These are phyloP conservation scores for Ctenosaura bakeri DNA, from an alignment of 2,797 vertebrate genomes.

Conservation along the genomic window DNA sequence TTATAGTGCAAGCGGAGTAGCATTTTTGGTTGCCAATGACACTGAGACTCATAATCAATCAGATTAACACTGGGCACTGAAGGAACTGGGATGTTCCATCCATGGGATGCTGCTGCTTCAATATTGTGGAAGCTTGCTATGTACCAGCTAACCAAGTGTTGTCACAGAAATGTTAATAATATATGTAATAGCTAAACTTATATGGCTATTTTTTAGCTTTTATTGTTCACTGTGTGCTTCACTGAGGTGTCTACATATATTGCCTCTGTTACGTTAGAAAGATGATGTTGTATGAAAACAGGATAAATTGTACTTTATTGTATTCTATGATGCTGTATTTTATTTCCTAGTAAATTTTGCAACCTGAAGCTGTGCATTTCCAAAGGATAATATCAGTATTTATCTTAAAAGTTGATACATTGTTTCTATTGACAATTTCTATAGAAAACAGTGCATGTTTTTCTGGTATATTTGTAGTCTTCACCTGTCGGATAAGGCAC, in stretches of 20 bases:
- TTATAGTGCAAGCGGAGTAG: background rate
- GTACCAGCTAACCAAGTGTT: background rate
- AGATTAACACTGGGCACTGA: background rate
- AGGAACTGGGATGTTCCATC: background rate
- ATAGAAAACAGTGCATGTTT: background rate
- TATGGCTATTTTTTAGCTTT: background rate
- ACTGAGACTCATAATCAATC: background rate
- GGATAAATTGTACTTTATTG: background rate
- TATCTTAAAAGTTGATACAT: conserved; percentile 20
- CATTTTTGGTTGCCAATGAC: background rate
- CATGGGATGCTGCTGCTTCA: conserved; percentile 27
- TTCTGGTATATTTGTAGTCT: conserved; percentile 11
- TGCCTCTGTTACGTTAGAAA: background rate
- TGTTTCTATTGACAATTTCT: background rate
- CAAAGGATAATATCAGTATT: conserved; percentile 7
- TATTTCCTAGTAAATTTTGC: background rate
- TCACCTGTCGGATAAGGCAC: conserved; percentile 20
- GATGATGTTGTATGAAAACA: background rate
- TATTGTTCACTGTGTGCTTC: background rate
- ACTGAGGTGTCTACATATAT: background rate
- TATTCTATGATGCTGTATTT: background rate
- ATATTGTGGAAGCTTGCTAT: background rate
- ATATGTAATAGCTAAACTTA: conserved; percentile 10
- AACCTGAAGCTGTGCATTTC: fast-evolving
- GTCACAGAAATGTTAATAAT: conserved; percentile 20